These are phyloP conservation scores for Plusia festucae DNA, from an alignment of 2,888 invertebrate species.

Conservation along the genomic window DNA sequence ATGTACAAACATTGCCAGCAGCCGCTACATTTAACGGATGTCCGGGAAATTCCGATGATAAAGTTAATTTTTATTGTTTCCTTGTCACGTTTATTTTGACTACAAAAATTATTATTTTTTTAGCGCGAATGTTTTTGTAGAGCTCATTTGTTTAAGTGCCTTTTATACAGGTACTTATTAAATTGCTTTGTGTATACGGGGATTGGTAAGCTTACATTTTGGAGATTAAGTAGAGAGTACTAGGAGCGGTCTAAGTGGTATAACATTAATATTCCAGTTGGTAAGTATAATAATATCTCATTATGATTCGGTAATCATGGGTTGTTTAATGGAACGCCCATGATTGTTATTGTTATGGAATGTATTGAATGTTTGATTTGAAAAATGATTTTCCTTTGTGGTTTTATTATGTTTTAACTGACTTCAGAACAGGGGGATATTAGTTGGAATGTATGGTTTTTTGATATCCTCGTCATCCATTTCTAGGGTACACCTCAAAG, in stretches of 20 bases:
- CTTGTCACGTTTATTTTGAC: slow-evolving; percentile 34
- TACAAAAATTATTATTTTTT: background rate
- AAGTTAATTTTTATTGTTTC: slow-evolving; percentile 43
- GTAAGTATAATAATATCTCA: no score
- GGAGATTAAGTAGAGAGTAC: no score
- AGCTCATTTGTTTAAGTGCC: slow-evolving; percentile 4
- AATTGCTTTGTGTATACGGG: background rate
- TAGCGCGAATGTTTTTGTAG: background rate
- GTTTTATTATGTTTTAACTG: no score
- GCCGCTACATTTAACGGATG: slow-evolving; percentile 33
- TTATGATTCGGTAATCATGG: no score
- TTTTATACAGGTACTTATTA: slow-evolving; percentile 1
- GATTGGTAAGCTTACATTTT: slow-evolving; percentile 1
- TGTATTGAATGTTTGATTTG: no score
- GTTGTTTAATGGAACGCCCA: no score
- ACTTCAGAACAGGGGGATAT: no score
- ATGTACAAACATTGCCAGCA: slow-evolving; percentile 41
- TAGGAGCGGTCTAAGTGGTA: background rate
- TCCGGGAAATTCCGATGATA: slow-evolving; percentile 35
- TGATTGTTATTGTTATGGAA: background rate
- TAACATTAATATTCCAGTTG: background rate
- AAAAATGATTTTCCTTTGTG: no score
- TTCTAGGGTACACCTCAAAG: no score
- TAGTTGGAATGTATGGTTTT: no score
- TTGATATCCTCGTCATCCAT: no score